These are phyloP conservation scores for Myripristis murdjan DNA, from an alignment of 2,797 vertebrate genomes.

Conservation along the genomic window DNA sequence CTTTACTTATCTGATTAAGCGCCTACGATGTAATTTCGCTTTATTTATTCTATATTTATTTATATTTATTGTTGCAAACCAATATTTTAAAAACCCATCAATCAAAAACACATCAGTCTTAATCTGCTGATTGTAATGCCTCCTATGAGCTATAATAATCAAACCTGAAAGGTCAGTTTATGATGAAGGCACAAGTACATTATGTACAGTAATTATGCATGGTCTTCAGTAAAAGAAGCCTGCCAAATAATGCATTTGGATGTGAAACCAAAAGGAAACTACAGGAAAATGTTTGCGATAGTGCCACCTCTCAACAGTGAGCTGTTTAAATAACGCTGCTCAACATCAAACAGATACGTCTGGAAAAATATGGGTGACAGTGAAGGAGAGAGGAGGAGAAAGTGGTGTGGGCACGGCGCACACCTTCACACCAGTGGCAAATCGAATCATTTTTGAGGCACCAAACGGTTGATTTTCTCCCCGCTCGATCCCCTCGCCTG, in stretches of 20 bases:
- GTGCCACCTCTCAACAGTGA: neutral
- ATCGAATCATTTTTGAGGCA: slow-evolving; percentile 74
- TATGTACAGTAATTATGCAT: neutral
- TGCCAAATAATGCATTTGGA: neutral
- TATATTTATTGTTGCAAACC: too few species aligned
- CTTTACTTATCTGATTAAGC: neutral
- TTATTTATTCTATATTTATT: too few species aligned
- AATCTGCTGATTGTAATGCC: neutral
- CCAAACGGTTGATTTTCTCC: slow-evolving; percentile 75
- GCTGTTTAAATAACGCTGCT: slow-evolving; percentile 2
- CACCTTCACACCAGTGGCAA: slow-evolving; percentile 65
- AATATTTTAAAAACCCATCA: neutral
- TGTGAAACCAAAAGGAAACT: neutral
- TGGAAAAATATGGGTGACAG: slow-evolving; percentile 42
- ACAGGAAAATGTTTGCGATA: neutral
- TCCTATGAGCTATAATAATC: too few species aligned
- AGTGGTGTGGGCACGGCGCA: slow-evolving; percentile 29
- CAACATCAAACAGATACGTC: slow-evolving; percentile 26
- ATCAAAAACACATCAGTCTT: neutral
- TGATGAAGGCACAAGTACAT: neutral
- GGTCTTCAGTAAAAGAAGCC: neutral
- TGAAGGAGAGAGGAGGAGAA: slow-evolving; percentile 46
- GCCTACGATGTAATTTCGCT: neutral
- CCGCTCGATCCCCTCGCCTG: slow-evolving; percentile 56
- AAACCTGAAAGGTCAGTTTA: neutral